These are phyloP conservation scores for Drosophila sordidula DNA, from an alignment of 2,888 invertebrate species.

Conservation along the genomic window DNA sequence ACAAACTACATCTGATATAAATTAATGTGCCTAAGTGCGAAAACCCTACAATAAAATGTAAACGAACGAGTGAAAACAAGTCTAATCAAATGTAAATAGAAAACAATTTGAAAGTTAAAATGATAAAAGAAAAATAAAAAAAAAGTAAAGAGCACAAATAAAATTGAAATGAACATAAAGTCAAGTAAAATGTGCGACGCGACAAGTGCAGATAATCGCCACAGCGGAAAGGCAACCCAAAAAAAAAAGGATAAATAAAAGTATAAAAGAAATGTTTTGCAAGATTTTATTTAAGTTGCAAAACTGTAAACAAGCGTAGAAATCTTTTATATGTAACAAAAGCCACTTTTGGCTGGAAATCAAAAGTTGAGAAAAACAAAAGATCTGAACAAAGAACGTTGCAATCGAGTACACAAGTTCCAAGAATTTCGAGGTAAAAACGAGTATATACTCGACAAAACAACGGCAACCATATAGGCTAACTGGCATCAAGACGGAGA, in stretches of 20 bases:
- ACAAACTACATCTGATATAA: constrained; percentile 15
- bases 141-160: constrained; percentile 14
- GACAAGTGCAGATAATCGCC: constrained; percentile 34
- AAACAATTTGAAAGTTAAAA: background rate
- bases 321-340: background rate
- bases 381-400: background rate
- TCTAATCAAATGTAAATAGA: constrained; percentile 7
- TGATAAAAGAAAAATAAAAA: background rate
- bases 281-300: background rate
- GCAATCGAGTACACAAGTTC: background rate
- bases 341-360: background rate
- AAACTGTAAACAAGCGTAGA: constrained; percentile 2
- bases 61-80: background rate
- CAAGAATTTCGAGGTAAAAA: too few relatives aligned
- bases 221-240: constrained; percentile 2
- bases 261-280: constrained; percentile 23
- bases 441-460: background rate
- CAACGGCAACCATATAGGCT: too few relatives aligned
- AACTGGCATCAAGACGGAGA: too few relatives aligned
- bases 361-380: background rate
- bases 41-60: background rate
- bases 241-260: background rate
- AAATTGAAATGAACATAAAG: constrained; percentile 23
- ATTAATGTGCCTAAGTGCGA: background rate
- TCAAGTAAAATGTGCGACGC: constrained; percentile 1